Percentiles rank a stretch among this genome's conserved stretches.
These are phyloP conservation scores for Xyrauchen texanus DNA, from an alignment of 2,113 vertebrate genomes.

Conservation along the genomic window DNA sequence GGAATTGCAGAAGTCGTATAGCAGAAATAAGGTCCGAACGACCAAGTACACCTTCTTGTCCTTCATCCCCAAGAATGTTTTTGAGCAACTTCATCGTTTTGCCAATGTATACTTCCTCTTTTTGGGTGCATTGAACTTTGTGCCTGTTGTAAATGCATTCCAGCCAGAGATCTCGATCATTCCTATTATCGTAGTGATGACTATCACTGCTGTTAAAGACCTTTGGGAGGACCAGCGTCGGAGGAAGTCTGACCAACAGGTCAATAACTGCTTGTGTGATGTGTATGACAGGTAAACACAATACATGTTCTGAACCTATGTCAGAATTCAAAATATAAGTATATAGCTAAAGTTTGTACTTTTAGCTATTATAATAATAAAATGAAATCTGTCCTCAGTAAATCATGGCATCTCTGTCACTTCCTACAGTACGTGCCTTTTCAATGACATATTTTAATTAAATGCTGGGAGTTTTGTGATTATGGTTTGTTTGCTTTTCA, in stretches of 20 bases:
- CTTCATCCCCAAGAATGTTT: constrained; percentile 74
- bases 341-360: background rate
- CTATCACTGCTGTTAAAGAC: constrained; percentile 63
- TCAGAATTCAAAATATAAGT: background rate
- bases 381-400: background rate
- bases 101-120: constrained; percentile 73
- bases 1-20: constrained; percentile 42
- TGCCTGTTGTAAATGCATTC: constrained; percentile 71
- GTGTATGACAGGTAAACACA: constrained; percentile 67
- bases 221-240: constrained; percentile 70
- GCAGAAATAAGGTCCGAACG: constrained; percentile 66
- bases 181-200: constrained; percentile 64
- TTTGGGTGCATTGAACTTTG: constrained; percentile 68
- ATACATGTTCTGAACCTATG: constrained; percentile 3
- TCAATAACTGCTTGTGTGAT: constrained; percentile 63
- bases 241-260: constrained; percentile 57
- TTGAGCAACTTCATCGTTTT: constrained; percentile 72
- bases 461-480: background rate
- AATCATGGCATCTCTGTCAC: background rate
- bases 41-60: constrained; percentile 71
- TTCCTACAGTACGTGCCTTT: no score
- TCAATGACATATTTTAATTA: no score
- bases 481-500: background rate
- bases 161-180: constrained; percentile 64
- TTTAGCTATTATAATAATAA: background rate